A percentile compares a stretch with the other conserved stretches of the same genome.
Conservation (phyloP, 1,140 invertebrate genomes). For the Calliopsis andreniformis region DNA sequence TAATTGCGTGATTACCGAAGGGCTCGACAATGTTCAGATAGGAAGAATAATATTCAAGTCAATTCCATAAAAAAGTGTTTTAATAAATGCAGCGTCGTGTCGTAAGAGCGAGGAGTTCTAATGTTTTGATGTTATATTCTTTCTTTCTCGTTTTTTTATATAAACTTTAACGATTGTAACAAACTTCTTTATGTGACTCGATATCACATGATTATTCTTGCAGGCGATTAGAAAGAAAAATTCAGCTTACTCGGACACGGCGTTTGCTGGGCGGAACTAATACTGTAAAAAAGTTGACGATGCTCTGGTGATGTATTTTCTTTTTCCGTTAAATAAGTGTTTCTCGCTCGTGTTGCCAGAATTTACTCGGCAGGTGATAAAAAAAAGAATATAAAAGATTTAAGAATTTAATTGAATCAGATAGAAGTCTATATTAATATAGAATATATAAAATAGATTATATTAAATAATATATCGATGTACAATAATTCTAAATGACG, state of each 20-base stretch:
- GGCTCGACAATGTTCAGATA: constrained; percentile 20
- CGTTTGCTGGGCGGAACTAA: constrained; percentile 16
- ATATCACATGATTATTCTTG: too few species aligned
- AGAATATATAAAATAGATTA: constrained; percentile 79
- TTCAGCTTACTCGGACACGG: constrained; percentile 7
- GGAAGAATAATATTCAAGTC: constrained; percentile 31
- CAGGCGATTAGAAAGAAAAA: not conserved
- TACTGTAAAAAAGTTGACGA: constrained; percentile 36
- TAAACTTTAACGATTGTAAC: not conserved
- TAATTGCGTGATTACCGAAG: constrained; percentile 38
- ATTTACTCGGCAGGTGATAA: constrained; percentile 76
- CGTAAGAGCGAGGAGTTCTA: constrained; percentile 3
- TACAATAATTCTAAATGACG: constrained; percentile 80
- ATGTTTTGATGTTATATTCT: constrained; percentile 1
- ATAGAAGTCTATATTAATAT: constrained; percentile 79
- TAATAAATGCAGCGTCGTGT: constrained; percentile 14
- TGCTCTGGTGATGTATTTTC: constrained; percentile 48
- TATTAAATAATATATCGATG: constrained; percentile 81
- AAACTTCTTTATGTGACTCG: too few species aligned
- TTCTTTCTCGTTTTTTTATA: not conserved
- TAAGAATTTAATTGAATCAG: constrained; percentile 74
- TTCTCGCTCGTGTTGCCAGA: constrained; percentile 72
- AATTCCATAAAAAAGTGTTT: constrained; percentile 34
- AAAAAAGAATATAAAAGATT: constrained; percentile 68
- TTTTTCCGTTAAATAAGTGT: constrained; percentile 65